Evolutionary conservation across 2,888 invertebrate species (phyloP).

Genomic region (Pseudoips prasinana): DNA sequence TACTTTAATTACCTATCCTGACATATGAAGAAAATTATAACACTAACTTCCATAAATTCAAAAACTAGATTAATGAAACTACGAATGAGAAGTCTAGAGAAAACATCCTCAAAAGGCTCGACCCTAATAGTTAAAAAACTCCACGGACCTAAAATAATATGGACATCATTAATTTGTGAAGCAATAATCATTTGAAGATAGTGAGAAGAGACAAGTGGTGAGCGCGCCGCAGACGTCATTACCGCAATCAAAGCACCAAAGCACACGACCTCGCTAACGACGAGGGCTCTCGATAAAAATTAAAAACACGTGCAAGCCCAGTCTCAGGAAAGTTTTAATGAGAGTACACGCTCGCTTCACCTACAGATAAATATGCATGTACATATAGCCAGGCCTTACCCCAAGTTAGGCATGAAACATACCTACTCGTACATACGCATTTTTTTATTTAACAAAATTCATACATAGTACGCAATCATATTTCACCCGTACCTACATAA

Average conservation of each 20-base stretch:
- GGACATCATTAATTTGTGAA: conserved; percentile 63
- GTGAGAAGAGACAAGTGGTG: conserved; percentile 62
- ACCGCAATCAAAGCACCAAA: conserved; percentile 78
- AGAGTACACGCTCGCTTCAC: conserved; percentile 66
- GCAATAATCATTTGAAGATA: conserved; percentile 73
- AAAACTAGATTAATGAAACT: conserved; percentile 1
- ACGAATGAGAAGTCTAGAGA: conserved; percentile 4
- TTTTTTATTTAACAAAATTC: too few relatives aligned
- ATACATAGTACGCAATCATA: too few relatives aligned
- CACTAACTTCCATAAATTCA: too few relatives aligned
- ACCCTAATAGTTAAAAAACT: conserved; percentile 15
- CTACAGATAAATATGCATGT: conserved; percentile 37
- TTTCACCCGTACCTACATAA: too few relatives aligned
- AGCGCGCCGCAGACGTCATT: conserved; percentile 64
- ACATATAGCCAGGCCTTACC: conserved; percentile 10
- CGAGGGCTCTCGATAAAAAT: conserved; percentile 82
- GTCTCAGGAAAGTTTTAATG: conserved; percentile 82
- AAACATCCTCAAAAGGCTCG: conserved; percentile 9
- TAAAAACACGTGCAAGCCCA: conserved; percentile 81
- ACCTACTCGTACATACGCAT: too few relatives aligned
- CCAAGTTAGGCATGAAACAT: background rate
- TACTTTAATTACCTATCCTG: too few relatives aligned
- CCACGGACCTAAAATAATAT: conserved; percentile 54
- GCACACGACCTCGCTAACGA: conserved; percentile 64
- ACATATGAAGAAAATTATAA: too few relatives aligned